Evolutionary conservation across 2,113 vertebrate species (phyloP).

Genomic region (Thunnus maccoyii): DNA sequence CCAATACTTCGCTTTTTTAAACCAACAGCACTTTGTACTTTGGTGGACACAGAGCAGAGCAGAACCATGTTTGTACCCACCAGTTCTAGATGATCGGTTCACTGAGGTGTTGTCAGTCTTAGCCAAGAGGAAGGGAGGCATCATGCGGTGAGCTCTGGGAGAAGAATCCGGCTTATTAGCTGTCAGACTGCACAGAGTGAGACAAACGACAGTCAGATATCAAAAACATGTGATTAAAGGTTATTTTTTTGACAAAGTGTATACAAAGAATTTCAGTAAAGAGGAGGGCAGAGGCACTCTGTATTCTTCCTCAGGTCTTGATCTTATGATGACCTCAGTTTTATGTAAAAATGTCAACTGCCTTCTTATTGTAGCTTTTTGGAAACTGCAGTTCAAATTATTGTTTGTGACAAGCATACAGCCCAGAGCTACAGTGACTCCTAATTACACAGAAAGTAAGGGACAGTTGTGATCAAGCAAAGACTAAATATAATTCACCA

Average conservation of each 20-base stretch:
- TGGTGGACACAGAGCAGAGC: neutral
- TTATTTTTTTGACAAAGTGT: neutral
- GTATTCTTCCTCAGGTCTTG: neutral
- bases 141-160: slow-evolving; percentile 90
- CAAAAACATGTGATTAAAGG: neutral
- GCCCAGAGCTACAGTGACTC: slow-evolving; percentile 8
- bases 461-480: neutral
- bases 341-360: neutral
- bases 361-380: slow-evolving; percentile 6
- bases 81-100: slow-evolving; percentile 85
- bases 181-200: slow-evolving; percentile 85
- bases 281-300: too few species aligned
- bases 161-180: slow-evolving; percentile 91
- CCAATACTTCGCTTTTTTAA: too few species aligned
- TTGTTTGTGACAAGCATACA: neutral
- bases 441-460: slow-evolving; percentile 6
- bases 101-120: slow-evolving; percentile 82
- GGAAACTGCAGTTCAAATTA: slow-evolving; percentile 2
- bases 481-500: neutral
- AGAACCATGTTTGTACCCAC: slow-evolving; percentile 70
- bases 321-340: neutral
- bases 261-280: neutral
- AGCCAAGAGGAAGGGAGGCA: slow-evolving; percentile 90
- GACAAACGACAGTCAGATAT: slow-evolving; percentile 10
- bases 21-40: too few species aligned